Percentiles rank a stretch among this genome's conserved stretches.
phyloP scores from a whole-genome alignment of 2,797 vertebrate genomes.

The Schizothorax lantsangensis region DNA sequence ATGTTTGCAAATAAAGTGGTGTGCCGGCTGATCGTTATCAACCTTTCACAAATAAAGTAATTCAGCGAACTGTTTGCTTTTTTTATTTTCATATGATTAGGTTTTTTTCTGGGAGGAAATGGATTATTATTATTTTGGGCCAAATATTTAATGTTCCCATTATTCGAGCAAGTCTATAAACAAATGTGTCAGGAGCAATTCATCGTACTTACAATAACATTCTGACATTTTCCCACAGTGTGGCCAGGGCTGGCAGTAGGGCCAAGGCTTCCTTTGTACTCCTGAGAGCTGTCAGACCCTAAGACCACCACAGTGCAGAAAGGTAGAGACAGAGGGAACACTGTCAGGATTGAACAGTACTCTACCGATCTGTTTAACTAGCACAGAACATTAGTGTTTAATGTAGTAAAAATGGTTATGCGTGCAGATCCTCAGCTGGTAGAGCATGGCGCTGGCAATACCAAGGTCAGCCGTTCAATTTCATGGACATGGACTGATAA shows the following conservation, averaged over 20 bases:
- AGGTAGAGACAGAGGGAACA: slow-evolving; percentile 37
- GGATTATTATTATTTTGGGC: slow-evolving; percentile 79
- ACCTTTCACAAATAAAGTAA: slow-evolving; percentile 66
- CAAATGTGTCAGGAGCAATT: slow-evolving; percentile 80
- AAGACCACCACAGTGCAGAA: slow-evolving; percentile 64
- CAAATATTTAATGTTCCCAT: slow-evolving; percentile 86
- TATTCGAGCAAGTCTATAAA: slow-evolving; percentile 79
- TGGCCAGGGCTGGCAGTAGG: slow-evolving; percentile 68
- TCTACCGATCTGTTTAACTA: slow-evolving; percentile 22
- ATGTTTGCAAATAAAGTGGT: slow-evolving; percentile 66
- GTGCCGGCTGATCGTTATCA: slow-evolving; percentile 69
- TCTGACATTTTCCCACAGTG: slow-evolving; percentile 77
- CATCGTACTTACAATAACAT: slow-evolving; percentile 79
- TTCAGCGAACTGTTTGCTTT: slow-evolving; percentile 72
- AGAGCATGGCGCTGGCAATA: background rate
- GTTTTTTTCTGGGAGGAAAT: slow-evolving; percentile 72
- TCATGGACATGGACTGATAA: background rate
- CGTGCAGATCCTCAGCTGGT: slow-evolving; percentile 7
- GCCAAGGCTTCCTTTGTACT: slow-evolving; percentile 53
- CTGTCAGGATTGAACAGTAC: slow-evolving; percentile 21
- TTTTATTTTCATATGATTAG: slow-evolving; percentile 72
- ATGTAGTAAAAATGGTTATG: slow-evolving; percentile 22
- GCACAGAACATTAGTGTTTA: slow-evolving; percentile 44
- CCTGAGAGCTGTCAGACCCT: slow-evolving; percentile 67
- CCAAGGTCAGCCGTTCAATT: background rate